Conservation (phyloP, 1,140 invertebrate species). For the Leptinotarsa texana region DNA sequence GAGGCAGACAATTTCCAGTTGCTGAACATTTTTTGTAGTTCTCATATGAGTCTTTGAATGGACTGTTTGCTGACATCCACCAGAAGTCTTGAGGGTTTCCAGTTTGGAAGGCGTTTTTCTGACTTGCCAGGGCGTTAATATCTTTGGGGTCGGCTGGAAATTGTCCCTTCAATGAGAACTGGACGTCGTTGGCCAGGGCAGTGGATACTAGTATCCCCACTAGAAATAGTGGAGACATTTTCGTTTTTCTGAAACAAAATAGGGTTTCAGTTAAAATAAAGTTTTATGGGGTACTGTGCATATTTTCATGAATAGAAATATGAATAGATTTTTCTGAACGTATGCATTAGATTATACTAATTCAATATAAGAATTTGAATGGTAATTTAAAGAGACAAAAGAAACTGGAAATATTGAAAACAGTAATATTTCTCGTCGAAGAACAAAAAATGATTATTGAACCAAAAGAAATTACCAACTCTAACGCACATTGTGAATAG, state of each 20-base stretch:
- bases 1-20: conserved; percentile 36
- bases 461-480: no score
- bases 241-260: background rate
- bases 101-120: conserved; percentile 12
- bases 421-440: no score
- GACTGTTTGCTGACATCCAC: conserved; percentile 61
- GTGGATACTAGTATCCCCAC: conserved; percentile 47
- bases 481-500: no score
- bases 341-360: no score
- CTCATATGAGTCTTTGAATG: conserved; percentile 57
- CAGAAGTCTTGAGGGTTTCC: conserved; percentile 48
- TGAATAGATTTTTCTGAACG: no score
- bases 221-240: conserved; percentile 48
- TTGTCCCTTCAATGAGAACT: conserved; percentile 38
- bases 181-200: conserved; percentile 39
- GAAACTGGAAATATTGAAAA: no score
- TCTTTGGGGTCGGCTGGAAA: conserved; percentile 38
- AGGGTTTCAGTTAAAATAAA: no score
- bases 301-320: no score
- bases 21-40: conserved; percentile 49
- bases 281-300: no score
- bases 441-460: no score
- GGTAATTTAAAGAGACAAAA: no score
- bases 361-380: no score
- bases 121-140: conserved; percentile 35